Base-by-base conservation (phyloP, 2,888 invertebrate species). In the Caenorhabditis sp. region DNA sequence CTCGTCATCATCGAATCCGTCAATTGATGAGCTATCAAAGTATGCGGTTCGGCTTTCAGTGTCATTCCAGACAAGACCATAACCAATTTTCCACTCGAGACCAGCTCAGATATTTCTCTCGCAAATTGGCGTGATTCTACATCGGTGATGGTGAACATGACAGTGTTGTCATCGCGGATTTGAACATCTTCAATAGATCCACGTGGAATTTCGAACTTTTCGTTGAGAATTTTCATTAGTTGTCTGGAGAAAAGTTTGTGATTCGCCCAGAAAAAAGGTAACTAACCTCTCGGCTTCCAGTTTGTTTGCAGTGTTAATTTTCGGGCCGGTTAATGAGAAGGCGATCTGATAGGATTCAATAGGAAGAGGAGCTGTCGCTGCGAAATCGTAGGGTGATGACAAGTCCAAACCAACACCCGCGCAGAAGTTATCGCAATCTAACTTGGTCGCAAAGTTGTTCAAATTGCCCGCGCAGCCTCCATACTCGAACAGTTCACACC, bases 401-500 rank as follows among this genome's bases (percentile, higher is more conserved):
- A 79, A 55, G 57, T 83, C 81, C 5, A 78, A 63, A 21, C 83
- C 81, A 4, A 78, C 72, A 26, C 84, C 71, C 27, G 71, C 72
- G 66, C 81, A 80, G 65, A 78, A 83, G 23, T 73, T 69, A 19
- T 79, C 68, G 67, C 85, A 85, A 57, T 82, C 84, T 19, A 66
- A 76, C 17, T 63, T 51, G 2, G 78, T 78, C 17, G 74, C 78
- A 63, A 85, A 85, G 66, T 86, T 85, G 67, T 85, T 85, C 62
- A 81, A 61, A 57, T 85, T 85, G 51, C 85, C 85, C 2, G 77
- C 73, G 59, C 85, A 85, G n/a, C 85, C 85, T 14, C 82, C 79
- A 55, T 83, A 85, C 1, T 79, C 67, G 65, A 85, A 86, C 17
- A 67, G 65, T 58, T 63, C 49, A 59, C 84, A 84, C 1, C 71